Evolutionary conservation across 2,888 invertebrate genomes (phyloP).

Genomic region (Caradrina kadenii): DNA sequence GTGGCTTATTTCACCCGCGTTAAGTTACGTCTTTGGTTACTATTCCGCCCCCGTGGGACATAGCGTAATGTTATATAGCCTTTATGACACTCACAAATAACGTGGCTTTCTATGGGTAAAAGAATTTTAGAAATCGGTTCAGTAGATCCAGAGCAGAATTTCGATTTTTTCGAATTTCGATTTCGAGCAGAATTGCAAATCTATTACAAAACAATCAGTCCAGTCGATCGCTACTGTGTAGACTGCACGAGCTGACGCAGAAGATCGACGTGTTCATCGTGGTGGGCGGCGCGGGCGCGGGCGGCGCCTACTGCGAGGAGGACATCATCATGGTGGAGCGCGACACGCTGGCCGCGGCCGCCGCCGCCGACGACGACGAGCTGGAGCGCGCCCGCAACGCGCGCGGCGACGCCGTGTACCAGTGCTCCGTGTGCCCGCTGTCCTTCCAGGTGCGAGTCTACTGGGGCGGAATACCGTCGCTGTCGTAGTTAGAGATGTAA

Average conservation of each 20-base stretch:
- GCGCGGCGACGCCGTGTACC: constrained; percentile 81
- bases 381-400: constrained; percentile 78
- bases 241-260: constrained; percentile 84
- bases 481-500: too few species aligned
- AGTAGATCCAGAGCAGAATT: too few species aligned
- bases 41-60: too few species aligned
- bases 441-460: constrained; percentile 74
- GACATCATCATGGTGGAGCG: constrained; percentile 87
- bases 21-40: too few species aligned
- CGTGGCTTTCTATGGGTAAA: too few species aligned
- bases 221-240: constrained; percentile 18
- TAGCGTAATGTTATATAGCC: too few species aligned
- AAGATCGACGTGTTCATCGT: constrained; percentile 88
- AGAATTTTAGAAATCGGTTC: too few species aligned
- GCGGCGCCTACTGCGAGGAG: constrained; percentile 82
- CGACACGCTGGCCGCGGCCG: constrained; percentile 79
- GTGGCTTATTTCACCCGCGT: too few species aligned
- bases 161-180: too few species aligned
- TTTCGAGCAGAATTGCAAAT: too few species aligned
- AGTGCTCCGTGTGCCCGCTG: constrained; percentile 84
- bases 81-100: too few species aligned
- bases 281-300: constrained; percentile 80
- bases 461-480: neutral
- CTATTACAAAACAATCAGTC: too few species aligned
- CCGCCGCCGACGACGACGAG: constrained; percentile 79